A percentile compares a stretch with the other conserved stretches of the same genome.
phyloP scores from a whole-genome alignment of 2,797 vertebrate species.

The Champsocephalus gunnari region DNA sequence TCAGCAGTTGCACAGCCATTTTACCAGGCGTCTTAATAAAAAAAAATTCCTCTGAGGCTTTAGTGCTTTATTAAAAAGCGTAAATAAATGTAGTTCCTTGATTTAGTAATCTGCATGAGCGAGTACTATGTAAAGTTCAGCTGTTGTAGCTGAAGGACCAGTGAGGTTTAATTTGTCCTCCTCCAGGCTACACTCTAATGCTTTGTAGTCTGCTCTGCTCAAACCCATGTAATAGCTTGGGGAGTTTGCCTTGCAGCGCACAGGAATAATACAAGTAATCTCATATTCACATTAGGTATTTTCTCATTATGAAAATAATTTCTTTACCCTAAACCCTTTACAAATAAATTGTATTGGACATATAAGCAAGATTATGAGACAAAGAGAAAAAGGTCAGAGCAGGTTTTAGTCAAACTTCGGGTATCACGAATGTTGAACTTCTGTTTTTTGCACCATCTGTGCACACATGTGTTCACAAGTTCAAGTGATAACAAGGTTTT shows the following conservation, averaged over 20 bases:
- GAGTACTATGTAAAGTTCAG: slow-evolving; percentile 67
- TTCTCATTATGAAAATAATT: slow-evolving; percentile 46
- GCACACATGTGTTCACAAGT: slow-evolving; percentile 9
- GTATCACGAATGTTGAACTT: slow-evolving; percentile 29
- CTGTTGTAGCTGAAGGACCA: slow-evolving; percentile 57
- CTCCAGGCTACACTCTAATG: slow-evolving; percentile 57
- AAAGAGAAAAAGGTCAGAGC: slow-evolving; percentile 29
- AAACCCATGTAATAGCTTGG: slow-evolving; percentile 66
- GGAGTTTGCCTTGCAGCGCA: slow-evolving; percentile 61
- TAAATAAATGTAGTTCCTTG: slow-evolving; percentile 69
- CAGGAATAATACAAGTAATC: slow-evolving; percentile 64
- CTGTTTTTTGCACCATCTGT: slow-evolving; percentile 24
- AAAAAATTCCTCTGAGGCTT: slow-evolving; percentile 60
- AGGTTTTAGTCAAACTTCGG: slow-evolving; percentile 20
- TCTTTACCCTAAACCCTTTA: slow-evolving; percentile 22
- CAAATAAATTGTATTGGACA: neutral
- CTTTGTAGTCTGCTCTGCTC: slow-evolving; percentile 58
- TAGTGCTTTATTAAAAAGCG: slow-evolving; percentile 68
- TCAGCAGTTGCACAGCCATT: slow-evolving; percentile 47
- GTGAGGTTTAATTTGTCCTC: slow-evolving; percentile 51
- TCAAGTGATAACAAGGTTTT: slow-evolving; percentile 17
- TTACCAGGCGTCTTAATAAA: slow-evolving; percentile 49
- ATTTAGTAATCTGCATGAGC: slow-evolving; percentile 68
- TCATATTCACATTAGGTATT: slow-evolving; percentile 50
- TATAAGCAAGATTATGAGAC: neutral